Percentiles rank a stretch among this genome's conserved stretches.
phyloP scores from a whole-genome alignment of 2,888 invertebrate genomes.

The Acleris emargana region DNA sequence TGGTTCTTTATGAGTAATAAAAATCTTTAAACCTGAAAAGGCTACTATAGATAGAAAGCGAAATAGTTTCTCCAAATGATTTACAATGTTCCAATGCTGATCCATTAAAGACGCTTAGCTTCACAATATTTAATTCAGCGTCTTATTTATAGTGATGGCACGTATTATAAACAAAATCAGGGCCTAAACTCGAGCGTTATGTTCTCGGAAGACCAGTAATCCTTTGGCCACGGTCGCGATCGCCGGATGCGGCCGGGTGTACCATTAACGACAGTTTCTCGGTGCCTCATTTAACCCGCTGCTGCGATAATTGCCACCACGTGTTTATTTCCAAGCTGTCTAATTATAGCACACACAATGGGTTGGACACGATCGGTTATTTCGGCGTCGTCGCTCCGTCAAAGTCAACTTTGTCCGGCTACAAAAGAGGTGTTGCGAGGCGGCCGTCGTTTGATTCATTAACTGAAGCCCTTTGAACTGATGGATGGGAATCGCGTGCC shows the following conservation, averaged over 20 bases:
- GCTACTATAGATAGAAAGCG: conserved; percentile 27
- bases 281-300: conserved; percentile 82
- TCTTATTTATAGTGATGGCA: conserved; percentile 61
- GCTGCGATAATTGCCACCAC: conserved; percentile 83
- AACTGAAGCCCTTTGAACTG: conserved; percentile 76
- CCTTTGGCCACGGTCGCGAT: conserved; percentile 58
- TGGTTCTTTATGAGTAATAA: too few species aligned
- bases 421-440: conserved; percentile 79
- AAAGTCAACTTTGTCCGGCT: conserved; percentile 77
- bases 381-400: conserved; percentile 75
- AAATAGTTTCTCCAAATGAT: conserved; percentile 52
- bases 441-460: conserved; percentile 80
- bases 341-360: conserved; percentile 81
- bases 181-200: conserved; percentile 53
- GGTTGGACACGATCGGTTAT: conserved; percentile 81
- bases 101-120: conserved; percentile 49
- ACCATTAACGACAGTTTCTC: conserved; percentile 78
- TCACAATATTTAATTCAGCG: conserved; percentile 42
- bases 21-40: too few species aligned
- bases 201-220: conserved; percentile 66
- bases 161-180: conserved; percentile 51
- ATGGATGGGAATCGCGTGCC: conserved; percentile 66
- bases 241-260: conserved; percentile 72
- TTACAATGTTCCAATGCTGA: conserved; percentile 42
- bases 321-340: conserved; percentile 80